Base-by-base conservation (phyloP, 2,888 invertebrate genomes). In the Entomobrya multifasciata region DNA sequence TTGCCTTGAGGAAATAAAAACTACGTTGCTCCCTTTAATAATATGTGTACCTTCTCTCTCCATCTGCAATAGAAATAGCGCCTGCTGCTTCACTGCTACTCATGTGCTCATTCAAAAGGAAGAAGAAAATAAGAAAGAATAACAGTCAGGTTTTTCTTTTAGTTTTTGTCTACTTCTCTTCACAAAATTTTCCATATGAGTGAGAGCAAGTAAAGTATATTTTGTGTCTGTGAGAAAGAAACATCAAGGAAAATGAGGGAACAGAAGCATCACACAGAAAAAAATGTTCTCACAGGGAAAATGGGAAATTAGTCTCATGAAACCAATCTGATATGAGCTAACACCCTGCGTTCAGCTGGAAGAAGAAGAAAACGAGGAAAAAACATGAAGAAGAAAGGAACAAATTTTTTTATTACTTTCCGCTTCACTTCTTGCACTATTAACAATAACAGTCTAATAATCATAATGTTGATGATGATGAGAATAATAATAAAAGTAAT, bases 251-350 rank as follows among this genome's bases (percentile, higher is more conserved):
- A 60, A 65, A 67, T 8, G 20, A 55, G 44, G 49, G 36, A 70
- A 41, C 17, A 67, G 57, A 65, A 67, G 20, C 47, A 72, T 22
- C 47, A 72, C 25, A 49, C 15, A 22, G n/a, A n/a, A 41, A 49
- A 79, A 78, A 49, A 72, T 17, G 17, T 55, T 76, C 52, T 76
- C 76, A 47, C 36, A 20, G 47, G 52, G 60, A 83, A 83, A 77
- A 87, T 74, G 87, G 88, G 70, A 88, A 88, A 88, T 88, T 88
- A 88, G 88, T 77, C 88, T 88, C 88, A 88, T 84, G 88, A 88
- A 88, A 88, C 81, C 81, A 81, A 88, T 85, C 85, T 70, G 77
- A 81, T 80, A 76, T 80, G 80, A 85, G 72, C 72, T 67, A 84
- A 72, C 67, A 87, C 82, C 76, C 84, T 30, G 49, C 20, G 36